Conservation (phyloP, 2,888 invertebrate genomes). For the Penaeus monodon region DNA sequence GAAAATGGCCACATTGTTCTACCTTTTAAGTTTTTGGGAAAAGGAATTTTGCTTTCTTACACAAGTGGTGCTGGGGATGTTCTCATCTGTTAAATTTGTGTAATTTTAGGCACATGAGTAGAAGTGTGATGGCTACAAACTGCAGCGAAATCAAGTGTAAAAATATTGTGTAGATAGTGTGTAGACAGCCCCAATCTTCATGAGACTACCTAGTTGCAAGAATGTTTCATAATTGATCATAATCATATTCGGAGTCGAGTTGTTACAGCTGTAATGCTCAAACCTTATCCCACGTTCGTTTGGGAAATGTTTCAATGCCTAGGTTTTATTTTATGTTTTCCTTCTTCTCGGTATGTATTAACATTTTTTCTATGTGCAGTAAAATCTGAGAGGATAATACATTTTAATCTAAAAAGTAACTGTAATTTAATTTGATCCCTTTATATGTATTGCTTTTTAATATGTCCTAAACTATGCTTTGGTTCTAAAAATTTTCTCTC, state of each 20-base stretch:
- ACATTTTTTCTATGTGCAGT: slow-evolving; percentile 53
- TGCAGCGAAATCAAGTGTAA: slow-evolving; percentile 56
- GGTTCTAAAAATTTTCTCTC: slow-evolving; percentile 27
- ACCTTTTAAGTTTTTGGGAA: slow-evolving; percentile 21
- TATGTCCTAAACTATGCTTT: slow-evolving; percentile 31
- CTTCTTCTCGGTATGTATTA: slow-evolving; percentile 42
- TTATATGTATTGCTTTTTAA: slow-evolving; percentile 37
- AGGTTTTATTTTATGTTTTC: slow-evolving; percentile 54
- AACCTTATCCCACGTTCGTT: slow-evolving; percentile 51
- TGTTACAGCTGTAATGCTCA: slow-evolving; percentile 61
- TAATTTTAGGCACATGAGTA: slow-evolving; percentile 59
- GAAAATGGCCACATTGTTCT: slow-evolving; percentile 21
- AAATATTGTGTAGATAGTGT: slow-evolving; percentile 61
- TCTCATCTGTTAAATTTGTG: slow-evolving; percentile 59
- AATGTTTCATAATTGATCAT: slow-evolving; percentile 51
- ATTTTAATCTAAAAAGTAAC: slow-evolving; percentile 51
- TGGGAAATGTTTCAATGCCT: slow-evolving; percentile 49
- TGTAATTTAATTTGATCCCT: slow-evolving; percentile 60
- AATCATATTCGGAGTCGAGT: slow-evolving; percentile 48
- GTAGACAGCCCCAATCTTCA: slow-evolving; percentile 49
- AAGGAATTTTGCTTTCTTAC: slow-evolving; percentile 49
- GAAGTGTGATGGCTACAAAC: slow-evolving; percentile 56
- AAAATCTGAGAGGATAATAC: slow-evolving; percentile 50
- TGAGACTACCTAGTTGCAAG: slow-evolving; percentile 59
- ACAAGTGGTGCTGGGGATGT: slow-evolving; percentile 54